Evolutionary conservation across 2,797 vertebrate species (phyloP).

Genomic region (Anguilla pacifica): DNA sequence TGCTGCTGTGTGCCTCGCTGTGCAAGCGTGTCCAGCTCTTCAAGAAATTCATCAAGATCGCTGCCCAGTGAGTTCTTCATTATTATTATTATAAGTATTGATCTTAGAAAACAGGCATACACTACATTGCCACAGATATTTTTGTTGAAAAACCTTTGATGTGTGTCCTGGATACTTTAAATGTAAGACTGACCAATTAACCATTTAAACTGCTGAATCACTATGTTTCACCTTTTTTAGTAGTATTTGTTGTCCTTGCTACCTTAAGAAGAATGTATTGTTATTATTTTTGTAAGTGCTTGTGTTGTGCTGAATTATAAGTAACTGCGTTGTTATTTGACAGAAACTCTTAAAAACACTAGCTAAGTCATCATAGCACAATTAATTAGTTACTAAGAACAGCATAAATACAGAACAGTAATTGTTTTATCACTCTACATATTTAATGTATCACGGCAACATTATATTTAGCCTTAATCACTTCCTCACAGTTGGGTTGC

Average conservation of each 20-base stretch:
- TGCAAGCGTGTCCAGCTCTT: conserved; percentile 95
- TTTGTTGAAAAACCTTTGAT: neutral
- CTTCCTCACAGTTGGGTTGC: neutral
- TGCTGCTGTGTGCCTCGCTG: conserved; percentile 86
- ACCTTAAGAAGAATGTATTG: neutral
- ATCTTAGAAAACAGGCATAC: neutral
- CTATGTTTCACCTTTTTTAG: neutral
- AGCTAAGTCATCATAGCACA: neutral
- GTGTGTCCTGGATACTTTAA: neutral
- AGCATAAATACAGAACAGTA: neutral
- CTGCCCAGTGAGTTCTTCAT: conserved; percentile 83
- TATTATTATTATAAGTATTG: neutral
- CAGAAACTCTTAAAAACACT: neutral
- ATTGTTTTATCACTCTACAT: neutral
- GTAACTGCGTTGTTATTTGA: neutral
- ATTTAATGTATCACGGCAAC: neutral
- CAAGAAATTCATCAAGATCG: conserved; percentile 98
- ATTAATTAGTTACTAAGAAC: neutral
- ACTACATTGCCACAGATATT: neutral
- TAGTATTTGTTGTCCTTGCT: neutral
- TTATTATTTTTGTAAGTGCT: neutral
- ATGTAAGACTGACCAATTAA: neutral
- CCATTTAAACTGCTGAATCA: neutral
- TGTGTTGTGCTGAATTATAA: neutral
- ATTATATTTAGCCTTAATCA: neutral